Conservation (phyloP, 2,888 invertebrate genomes). For the Lycophotia porphyrea region DNA sequence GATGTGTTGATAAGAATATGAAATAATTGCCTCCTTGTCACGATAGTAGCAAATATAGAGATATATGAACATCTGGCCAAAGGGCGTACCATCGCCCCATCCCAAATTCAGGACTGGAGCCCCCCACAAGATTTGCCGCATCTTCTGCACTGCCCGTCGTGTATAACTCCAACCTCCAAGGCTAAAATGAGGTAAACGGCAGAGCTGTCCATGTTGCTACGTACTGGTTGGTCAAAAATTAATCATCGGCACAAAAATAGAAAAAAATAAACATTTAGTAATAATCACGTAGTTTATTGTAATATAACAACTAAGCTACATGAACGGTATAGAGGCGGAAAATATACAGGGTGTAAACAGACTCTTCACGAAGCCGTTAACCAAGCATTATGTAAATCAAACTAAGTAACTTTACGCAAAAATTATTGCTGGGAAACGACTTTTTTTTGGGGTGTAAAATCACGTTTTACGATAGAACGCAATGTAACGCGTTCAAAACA, state of each 20-base stretch:
- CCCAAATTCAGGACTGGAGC: neutral
- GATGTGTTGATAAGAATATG: neutral
- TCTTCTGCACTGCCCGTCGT: neutral
- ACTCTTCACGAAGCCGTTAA: too few relatives aligned
- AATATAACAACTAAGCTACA: conserved; percentile 48
- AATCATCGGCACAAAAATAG: neutral
- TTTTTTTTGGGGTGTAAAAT: too few relatives aligned
- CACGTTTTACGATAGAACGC: too few relatives aligned
- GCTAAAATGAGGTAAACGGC: neutral
- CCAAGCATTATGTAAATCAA: too few relatives aligned
- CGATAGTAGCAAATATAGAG: too few relatives aligned
- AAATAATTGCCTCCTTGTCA: neutral
- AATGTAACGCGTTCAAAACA: too few relatives aligned
- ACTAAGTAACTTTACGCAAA: too few relatives aligned
- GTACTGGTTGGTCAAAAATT: neutral
- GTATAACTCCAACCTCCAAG: neutral
- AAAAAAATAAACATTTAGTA: conserved; percentile 29
- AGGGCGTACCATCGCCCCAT: neutral
- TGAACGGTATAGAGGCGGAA: conserved; percentile 57
- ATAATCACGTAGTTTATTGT: conserved; percentile 55
- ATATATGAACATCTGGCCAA: neutral
- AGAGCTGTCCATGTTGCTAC: neutral
- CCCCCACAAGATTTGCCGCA: neutral
- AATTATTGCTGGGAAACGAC: too few relatives aligned
- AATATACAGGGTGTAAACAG: too few relatives aligned